Base-by-base conservation (phyloP, 2,797 vertebrate species). In the Scolopax bukidnonensis region DNA sequence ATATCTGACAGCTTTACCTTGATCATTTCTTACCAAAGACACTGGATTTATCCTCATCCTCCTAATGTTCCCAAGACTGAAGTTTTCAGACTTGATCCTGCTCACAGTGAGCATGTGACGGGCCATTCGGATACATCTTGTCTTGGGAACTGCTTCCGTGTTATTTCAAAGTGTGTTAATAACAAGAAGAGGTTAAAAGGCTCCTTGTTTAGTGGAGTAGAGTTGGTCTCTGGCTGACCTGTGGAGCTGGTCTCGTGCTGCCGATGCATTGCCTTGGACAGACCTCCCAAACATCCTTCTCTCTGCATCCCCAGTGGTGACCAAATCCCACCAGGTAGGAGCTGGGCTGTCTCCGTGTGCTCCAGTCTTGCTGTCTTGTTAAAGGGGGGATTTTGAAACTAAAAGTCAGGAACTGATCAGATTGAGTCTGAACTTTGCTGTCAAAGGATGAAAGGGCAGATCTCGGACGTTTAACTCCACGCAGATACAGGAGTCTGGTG, bases 301-400 rank as follows among this genome's bases (percentile, higher is more conserved):
- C 17, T 11, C 54, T 56, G 23, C 24, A 40, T 32, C 25, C 28
- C n/a, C 38, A 17, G 0, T 0, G 1, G 24, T 28, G 47, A 54
- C 43, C 87, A 64, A 36, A 32, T 14, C 19, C 28, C 33, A 48
- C 9, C 32, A 40, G 19, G 45, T 0, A 25, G 16, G 19, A 89
- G 54, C n/a, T 64, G 40, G 11, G 20, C 8, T 45, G 25, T 23
- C 20, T 33, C 30, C 59, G 4, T 19, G 40, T 36, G 54, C 4
- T 30, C 30, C 48, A 21, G 67, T 9, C 32, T 2, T 20, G 25
- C 19, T 63, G 32, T 67, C 21, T 43, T 0, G 0, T 6, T 81
- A 27, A 89, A 92, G 10, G 9, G 8, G 10, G 6, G 2, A 41
- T 25, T 68, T 50, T 67, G 19, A 33, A 90, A 84, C 76, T 69